phyloP scores from a whole-genome alignment of 2,888 invertebrate species.

The Allacma fusca region DNA sequence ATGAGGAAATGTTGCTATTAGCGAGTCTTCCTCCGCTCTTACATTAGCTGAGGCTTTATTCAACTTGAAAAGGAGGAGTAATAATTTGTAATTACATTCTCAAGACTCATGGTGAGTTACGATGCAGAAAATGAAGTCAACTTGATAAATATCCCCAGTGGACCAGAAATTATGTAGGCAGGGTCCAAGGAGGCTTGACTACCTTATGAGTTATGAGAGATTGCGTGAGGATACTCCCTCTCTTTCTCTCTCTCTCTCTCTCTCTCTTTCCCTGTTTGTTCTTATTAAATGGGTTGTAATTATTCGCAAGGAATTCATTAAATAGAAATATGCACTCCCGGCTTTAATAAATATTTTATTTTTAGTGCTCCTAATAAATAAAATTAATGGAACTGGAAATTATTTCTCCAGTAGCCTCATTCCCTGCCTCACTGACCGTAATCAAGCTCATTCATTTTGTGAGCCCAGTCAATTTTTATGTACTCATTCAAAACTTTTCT shows the following conservation, averaged over 20 bases:
- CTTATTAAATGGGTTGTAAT: neutral
- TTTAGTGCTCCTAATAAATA: neutral
- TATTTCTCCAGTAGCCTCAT: no score
- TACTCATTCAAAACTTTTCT: no score
- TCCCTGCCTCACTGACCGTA: no score
- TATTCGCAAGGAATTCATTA: neutral
- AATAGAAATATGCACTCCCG: neutral
- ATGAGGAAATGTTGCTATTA: no score
- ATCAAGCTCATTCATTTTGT: no score
- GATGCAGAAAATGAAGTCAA: slow-evolving; percentile 1
- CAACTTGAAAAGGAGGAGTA: neutral
- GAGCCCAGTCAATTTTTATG: no score
- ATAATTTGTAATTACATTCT: slow-evolving; percentile 2
- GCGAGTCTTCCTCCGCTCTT: neutral
- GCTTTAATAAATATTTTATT: neutral
- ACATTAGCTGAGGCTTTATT: no score
- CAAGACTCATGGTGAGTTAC: slow-evolving; percentile 1
- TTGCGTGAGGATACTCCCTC: neutral
- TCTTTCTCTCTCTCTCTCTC: no score
- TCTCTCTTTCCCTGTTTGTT: neutral
- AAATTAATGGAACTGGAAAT: no score
- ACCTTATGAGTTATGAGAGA: neutral
- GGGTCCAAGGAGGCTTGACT: neutral
- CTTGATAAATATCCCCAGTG: slow-evolving; percentile 13
- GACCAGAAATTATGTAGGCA: neutral